phyloP scores from a whole-genome alignment of 2,888 invertebrate species.

The Dryococelus australis region DNA sequence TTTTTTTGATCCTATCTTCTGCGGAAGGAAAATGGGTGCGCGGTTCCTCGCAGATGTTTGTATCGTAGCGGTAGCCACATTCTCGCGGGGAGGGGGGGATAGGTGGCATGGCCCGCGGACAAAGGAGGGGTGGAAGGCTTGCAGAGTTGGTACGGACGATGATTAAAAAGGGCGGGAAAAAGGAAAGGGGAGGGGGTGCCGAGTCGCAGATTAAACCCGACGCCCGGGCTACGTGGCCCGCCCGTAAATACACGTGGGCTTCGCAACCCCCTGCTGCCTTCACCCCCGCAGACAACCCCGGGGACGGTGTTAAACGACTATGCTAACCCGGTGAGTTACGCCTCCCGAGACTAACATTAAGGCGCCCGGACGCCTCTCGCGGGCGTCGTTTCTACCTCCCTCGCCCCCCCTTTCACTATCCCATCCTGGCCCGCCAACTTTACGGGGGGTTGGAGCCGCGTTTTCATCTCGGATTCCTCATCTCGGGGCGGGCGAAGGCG shows the following conservation, averaged over 20 bases:
- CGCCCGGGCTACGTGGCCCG: neutral
- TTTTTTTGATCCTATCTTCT: neutral
- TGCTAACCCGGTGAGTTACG: slow-evolving; percentile 16
- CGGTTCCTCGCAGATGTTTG: neutral
- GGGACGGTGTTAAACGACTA: slow-evolving; percentile 16
- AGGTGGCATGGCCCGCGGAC: too few relatives aligned
- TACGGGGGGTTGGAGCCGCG: neutral
- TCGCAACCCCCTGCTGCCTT: too few relatives aligned
- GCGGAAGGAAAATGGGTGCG: neutral
- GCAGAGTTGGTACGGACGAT: neutral
- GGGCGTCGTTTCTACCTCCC: neutral
- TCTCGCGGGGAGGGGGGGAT: neutral
- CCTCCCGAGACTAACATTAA: slow-evolving; percentile 16
- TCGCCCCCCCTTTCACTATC: neutral
- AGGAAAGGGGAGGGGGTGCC: too few relatives aligned
- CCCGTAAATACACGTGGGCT: neutral
- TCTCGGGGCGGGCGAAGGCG: neutral
- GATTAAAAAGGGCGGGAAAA: neutral
- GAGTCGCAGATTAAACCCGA: neutral
- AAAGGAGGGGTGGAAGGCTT: neutral
- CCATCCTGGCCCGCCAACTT: neutral
- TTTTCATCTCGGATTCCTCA: slow-evolving; percentile 10
- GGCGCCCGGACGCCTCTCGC: neutral
- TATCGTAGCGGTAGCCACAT: neutral
- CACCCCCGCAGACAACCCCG: neutral